Conservation (phyloP, 1,140 invertebrate genomes). For the Sweltsa coloradensis region DNA sequence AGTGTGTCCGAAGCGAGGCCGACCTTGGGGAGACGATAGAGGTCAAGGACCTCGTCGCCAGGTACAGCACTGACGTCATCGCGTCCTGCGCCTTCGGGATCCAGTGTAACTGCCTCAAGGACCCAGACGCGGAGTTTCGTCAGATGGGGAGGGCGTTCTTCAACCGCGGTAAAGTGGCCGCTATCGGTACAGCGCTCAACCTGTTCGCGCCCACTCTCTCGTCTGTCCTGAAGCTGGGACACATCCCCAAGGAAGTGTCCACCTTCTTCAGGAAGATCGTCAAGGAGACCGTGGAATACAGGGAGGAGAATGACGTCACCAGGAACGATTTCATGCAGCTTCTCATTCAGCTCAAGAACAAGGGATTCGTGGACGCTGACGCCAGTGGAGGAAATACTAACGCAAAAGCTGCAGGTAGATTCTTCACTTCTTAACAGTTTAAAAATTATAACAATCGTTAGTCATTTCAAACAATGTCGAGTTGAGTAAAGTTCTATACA, state of each 20-base stretch:
- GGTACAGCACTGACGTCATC: conserved; percentile 13
- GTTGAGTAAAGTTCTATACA: too few relatives aligned
- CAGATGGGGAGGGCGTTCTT: conserved; percentile 11
- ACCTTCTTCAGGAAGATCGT: conserved; percentile 18
- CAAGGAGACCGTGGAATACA: conserved; percentile 16
- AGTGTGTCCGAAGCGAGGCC: not conserved
- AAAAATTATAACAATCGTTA: too few relatives aligned
- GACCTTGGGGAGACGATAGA: conserved; percentile 26
- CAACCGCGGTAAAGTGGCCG: not conserved
- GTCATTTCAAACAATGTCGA: too few relatives aligned
- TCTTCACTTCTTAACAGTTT: too few relatives aligned
- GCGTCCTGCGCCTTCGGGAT: conserved; percentile 12
- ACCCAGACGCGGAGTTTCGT: conserved; percentile 13
- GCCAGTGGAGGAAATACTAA: not conserved
- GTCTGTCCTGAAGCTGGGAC: conserved; percentile 23
- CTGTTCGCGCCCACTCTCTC: conserved; percentile 3
- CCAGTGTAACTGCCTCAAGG: conserved; percentile 9
- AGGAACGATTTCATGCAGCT: conserved; percentile 24
- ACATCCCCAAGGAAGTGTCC: conserved; percentile 29
- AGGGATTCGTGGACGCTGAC: conserved; percentile 21
- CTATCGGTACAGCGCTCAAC: conserved; percentile 1
- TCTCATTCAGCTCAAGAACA: conserved; percentile 19
- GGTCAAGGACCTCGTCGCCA: conserved; percentile 1
- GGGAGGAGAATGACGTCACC: conserved; percentile 9
- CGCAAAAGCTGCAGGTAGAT: too few relatives aligned